phyloP scores from a whole-genome alignment of 2,797 vertebrate species.

The Catostomus latipinnis region DNA sequence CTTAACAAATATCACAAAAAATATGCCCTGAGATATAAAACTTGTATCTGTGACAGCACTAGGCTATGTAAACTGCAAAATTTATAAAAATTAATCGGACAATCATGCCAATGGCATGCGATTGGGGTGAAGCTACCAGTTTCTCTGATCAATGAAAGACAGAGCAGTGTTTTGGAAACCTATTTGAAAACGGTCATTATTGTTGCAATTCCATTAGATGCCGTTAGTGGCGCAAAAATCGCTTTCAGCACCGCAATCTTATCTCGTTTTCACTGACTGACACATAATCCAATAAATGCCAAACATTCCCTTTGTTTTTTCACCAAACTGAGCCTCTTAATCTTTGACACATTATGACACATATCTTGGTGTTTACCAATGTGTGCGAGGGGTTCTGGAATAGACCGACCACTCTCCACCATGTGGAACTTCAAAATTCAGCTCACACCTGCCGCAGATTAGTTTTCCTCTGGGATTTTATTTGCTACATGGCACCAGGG shows the following conservation, averaged over 20 bases:
- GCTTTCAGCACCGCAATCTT: not conserved
- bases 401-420: slow-evolving; percentile 4
- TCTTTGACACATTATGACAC: not conserved
- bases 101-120: not conserved
- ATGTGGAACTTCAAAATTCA: slow-evolving; percentile 14
- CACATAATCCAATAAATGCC: not conserved
- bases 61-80: too few relatives aligned
- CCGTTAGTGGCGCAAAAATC: not conserved
- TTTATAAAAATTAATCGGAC: too few relatives aligned
- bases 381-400: not conserved
- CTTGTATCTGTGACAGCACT: not conserved
- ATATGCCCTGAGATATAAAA: not conserved
- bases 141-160: not conserved
- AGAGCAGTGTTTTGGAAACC: not conserved
- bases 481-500: not conserved
- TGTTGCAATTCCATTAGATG: not conserved
- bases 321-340: not conserved
- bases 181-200: too few relatives aligned
- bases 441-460: slow-evolving; percentile 14
- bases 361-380: not conserved
- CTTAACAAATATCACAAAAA: not conserved
- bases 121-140: not conserved
- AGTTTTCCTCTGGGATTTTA: not conserved
- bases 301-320: not conserved
- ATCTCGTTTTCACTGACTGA: not conserved